phyloP scores from a whole-genome alignment of 2,797 vertebrate genomes.

The Brachyalestes nurse region DNA sequence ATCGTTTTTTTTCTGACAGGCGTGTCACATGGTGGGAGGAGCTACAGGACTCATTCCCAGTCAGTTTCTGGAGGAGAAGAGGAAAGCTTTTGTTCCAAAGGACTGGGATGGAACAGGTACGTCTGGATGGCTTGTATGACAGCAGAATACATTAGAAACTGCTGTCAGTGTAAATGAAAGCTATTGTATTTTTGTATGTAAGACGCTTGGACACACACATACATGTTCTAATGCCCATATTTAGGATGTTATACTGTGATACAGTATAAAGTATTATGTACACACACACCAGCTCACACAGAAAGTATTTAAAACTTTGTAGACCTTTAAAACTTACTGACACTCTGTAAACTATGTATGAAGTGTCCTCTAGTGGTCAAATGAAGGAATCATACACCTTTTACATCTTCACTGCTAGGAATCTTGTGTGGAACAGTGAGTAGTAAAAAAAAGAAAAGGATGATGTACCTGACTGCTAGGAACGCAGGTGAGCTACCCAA shows the following conservation, averaged over 20 bases:
- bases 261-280: neutral
- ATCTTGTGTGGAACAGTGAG: constrained; percentile 94
- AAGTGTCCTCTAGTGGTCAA: constrained; percentile 57
- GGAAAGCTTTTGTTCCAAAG: constrained; percentile 95
- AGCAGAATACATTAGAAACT: neutral
- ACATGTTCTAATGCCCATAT: too few relatives aligned
- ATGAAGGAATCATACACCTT: neutral
- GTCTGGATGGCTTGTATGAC: neutral
- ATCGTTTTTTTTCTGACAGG: constrained; percentile 71
- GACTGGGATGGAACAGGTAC: constrained; percentile 94
- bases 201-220: too few relatives aligned
- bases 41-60: constrained; percentile 96
- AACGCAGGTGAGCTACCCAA: constrained; percentile 85
- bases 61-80: constrained; percentile 98
- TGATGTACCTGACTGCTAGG: constrained; percentile 98
- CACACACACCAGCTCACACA: neutral
- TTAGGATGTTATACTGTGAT: too few relatives aligned
- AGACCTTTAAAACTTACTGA: neutral
- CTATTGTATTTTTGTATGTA: neutral
- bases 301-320: neutral
- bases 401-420: constrained; percentile 71
- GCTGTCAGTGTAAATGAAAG: neutral
- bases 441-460: constrained; percentile 98
- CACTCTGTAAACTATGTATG: constrained; percentile 27
- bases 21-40: constrained; percentile 91